Evolutionary conservation across 2,113 vertebrate species (phyloP).

Genomic region (Thalassarche chlororhynchos): DNA sequence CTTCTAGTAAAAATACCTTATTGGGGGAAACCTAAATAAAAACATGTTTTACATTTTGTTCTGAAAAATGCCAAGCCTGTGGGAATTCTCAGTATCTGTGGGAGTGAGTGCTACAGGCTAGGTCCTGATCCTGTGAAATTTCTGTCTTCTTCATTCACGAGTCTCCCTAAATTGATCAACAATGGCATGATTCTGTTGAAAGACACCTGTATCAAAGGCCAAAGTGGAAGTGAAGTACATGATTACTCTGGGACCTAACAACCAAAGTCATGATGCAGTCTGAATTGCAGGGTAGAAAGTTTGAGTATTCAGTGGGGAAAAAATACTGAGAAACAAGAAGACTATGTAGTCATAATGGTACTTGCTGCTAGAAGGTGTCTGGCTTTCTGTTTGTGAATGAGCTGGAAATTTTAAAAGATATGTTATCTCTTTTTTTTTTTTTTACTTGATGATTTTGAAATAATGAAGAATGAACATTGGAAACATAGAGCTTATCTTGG

Average conservation of each 20-base stretch:
- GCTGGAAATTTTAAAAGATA: not conserved
- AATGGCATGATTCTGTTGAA: not conserved
- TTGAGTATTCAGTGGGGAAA: not conserved
- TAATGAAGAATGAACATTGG: not conserved
- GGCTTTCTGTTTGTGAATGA: not conserved
- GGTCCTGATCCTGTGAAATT: slow-evolving; percentile 13
- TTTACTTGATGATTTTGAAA: not conserved
- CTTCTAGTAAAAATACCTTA: not conserved
- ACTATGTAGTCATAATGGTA: not conserved
- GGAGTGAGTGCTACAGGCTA: slow-evolving; percentile 13
- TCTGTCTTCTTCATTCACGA: not conserved
- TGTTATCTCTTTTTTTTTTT: not conserved
- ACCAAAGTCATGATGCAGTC: not conserved
- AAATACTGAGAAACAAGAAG: not conserved
- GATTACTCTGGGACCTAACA: not conserved
- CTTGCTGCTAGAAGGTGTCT: not conserved
- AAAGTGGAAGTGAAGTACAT: not conserved
- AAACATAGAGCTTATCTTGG: not conserved
- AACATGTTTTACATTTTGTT: not conserved
- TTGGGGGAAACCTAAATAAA: not conserved
- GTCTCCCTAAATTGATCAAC: not conserved
- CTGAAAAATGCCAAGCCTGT: not conserved
- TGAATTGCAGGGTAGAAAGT: not conserved
- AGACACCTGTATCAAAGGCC: not conserved
- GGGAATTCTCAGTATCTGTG: slow-evolving; percentile 20